Evolutionary conservation across 1,140 invertebrate species (phyloP), one percentile per base, ranked within the genome.

Genomic region (Stegodyphus dumicola): DNA sequence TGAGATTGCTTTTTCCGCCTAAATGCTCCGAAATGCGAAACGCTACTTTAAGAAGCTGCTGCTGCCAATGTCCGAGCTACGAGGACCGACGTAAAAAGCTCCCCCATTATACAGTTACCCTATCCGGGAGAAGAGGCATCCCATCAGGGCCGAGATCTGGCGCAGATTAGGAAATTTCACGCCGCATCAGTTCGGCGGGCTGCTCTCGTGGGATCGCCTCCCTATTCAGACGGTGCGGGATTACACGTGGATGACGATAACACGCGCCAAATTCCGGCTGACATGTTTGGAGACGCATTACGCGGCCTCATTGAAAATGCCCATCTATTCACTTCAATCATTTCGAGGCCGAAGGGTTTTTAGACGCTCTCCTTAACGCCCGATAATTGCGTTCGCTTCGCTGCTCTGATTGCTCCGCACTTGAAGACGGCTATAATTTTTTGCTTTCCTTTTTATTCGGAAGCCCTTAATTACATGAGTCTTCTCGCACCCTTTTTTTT

Each of bases 1-100:
- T 60, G 81, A 84, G 81, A 84, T 84, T 84, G 81, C 81, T 84
- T 84, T 84, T 84, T 84, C 81, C 81, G 81, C 81, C 81, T 84
- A 84, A 84, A 84, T 84, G 81, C 81, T 52, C 53, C 73, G 81
- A 75, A 84, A 84, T 84, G 81, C 81, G 71, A 75, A 84, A 76
- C 78, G 78, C 81, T 84, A 84, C 81, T 84, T 84, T 75, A 84
- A 84, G 81, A 76, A 84, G 81, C 79, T 73, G 64, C 67, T 7
- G 65, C 64, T 69, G 65, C 79, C 70, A 74, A 73, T 76, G 73
- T 84, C 73, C 81, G 81, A 74, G 69, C 18, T 17, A 33, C 33
- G 6, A 15, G 33, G n/a, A 49, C 11, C 69, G 69, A 76, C 73
- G 73, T 54, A 84, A 84, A 84, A 84, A 84, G 81, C 81, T 84